Conservation (phyloP, 2,888 invertebrate species). For the Lepidocyrtoides sp. region DNA sequence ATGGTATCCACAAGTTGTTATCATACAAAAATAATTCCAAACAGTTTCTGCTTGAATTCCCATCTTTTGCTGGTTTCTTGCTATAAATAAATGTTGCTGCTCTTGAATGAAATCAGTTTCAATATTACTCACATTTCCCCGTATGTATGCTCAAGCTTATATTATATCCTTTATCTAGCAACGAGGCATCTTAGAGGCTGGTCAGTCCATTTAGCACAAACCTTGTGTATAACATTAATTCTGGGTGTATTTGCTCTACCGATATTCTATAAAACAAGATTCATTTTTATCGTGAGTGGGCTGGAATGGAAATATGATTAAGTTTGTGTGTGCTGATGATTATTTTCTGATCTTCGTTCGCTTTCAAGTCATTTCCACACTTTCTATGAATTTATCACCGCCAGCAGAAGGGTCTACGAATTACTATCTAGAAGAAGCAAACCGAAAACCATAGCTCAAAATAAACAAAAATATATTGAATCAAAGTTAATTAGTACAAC, state of each 20-base stretch:
- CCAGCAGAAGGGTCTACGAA: not conserved
- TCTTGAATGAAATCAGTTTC: not conserved
- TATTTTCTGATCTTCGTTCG: not conserved
- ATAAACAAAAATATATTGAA: conserved; percentile 52
- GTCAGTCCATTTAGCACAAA: too few relatives aligned
- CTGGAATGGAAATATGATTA: conserved; percentile 47
- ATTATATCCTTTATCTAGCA: too few relatives aligned
- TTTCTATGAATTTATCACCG: not conserved
- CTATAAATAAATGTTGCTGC: not conserved
- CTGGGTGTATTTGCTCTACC: too few relatives aligned
- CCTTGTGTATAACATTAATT: too few relatives aligned
- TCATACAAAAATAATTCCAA: not conserved
- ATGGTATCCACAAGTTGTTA: conserved; percentile 26
- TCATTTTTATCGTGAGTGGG: conserved; percentile 45
- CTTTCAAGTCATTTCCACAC: conserved; percentile 12
- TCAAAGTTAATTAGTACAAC: conserved; percentile 76
- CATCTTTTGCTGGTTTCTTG: not conserved
- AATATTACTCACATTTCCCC: not conserved
- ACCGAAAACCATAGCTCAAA: not conserved
- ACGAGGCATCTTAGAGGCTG: too few relatives aligned
- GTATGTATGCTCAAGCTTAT: too few relatives aligned
- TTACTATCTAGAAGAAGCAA: too few relatives aligned
- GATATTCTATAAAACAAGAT: not conserved
- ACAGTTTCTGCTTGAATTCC: not conserved
- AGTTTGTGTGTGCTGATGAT: not conserved